Evolutionary conservation across 2,797 vertebrate species (phyloP), one percentile per base, ranked within the genome.

Genomic region (Pangasius larnaudii): DNA sequence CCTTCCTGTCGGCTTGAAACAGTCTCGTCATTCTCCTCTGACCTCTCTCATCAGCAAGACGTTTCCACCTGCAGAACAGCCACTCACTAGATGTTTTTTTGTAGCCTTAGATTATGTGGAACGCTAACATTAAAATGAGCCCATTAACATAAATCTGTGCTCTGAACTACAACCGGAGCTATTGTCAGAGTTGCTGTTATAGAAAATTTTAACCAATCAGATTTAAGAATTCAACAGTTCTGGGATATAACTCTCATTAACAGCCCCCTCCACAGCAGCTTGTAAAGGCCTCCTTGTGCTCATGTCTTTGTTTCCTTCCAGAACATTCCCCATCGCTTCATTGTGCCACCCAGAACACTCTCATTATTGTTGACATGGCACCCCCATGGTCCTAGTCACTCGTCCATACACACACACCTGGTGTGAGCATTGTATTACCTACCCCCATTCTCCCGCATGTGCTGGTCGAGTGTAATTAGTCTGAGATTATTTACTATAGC

Each of bases 281-380:
- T 16, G 56, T 56, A 82, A 83, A 75, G 58, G 42, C 49, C 81
- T 84, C 53, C 80, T 84, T 85, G 51, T 56, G 69, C 56, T 83
- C n/a, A 58, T 30, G 79, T 84, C 80, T 86, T 89, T 86, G 80
- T 89, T 71, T 24, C 61, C 59, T 69, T 67, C 58, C 51, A 77
- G 69, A 86, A 89, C 58, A 86, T 69, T 67, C 80, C 85, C 77
- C 69, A 39, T 65, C 24, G 80, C 88, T 84, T 87, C 61, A 87
- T 85, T 79, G 80, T 89, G 61, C 88, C 80, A 87, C 85, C 72
- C 88, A 86, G 88, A 86, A 86, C 79, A 39, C 58, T 86, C 80
- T 75, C 79, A 59, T 86, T 89, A 81, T 89, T 89, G 58, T 63
- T 86, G 33, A 83, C 79, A 75, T 19, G 46, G 58, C 71, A 49